Evolutionary conservation across 2,797 vertebrate species (phyloP).

Genomic region (Caiman crocodilus): DNA sequence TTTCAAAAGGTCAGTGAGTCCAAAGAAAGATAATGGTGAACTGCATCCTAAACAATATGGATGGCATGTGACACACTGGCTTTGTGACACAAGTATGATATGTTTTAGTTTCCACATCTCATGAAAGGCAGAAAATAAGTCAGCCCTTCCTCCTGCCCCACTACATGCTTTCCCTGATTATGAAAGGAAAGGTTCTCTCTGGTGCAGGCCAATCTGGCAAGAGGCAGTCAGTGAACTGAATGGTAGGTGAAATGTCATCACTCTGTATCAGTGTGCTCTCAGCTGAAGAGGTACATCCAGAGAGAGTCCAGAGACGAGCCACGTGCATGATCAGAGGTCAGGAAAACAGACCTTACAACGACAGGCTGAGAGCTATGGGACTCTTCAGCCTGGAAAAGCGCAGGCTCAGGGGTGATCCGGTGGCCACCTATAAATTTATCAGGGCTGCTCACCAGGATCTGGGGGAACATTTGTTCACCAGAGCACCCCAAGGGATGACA

Average conservation of each 20-base stretch:
- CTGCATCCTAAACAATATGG: background rate
- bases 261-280: background rate
- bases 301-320: too few species aligned
- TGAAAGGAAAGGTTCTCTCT: background rate
- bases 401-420: too few species aligned
- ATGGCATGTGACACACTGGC: background rate
- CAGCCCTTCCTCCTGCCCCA: background rate
- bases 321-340: too few species aligned
- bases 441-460: too few species aligned
- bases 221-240: background rate
- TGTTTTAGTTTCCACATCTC: background rate
- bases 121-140: background rate
- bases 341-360: too few species aligned
- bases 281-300: background rate
- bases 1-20: conserved; percentile 11
- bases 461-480: too few species aligned
- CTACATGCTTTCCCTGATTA: background rate
- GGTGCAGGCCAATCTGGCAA: background rate
- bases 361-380: too few species aligned
- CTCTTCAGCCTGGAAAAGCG: too few species aligned
- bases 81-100: background rate
- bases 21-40: conserved; percentile 10
- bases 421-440: too few species aligned
- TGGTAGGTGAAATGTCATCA: background rate
- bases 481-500: too few species aligned